phyloP scores from a whole-genome alignment of 2,113 vertebrate species.

The Corynorhinus townsendii region DNA sequence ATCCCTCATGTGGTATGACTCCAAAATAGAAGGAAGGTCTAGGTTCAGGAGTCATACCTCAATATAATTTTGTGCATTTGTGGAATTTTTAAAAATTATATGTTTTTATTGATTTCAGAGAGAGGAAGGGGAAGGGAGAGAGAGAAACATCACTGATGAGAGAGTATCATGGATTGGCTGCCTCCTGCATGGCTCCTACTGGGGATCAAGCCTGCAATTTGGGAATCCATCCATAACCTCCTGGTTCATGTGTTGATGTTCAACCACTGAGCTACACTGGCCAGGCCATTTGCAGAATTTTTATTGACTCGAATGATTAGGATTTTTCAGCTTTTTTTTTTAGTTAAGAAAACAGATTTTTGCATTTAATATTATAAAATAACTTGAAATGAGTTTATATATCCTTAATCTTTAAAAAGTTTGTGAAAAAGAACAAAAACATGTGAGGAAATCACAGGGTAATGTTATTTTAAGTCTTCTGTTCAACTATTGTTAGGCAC shows the following conservation, averaged over 20 bases:
- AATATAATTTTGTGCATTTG: slow-evolving; percentile 9
- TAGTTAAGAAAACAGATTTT: slow-evolving; percentile 22
- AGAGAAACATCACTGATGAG: no score
- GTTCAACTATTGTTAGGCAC: neutral
- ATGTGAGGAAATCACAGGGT: neutral
- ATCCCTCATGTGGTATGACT: slow-evolving; percentile 29
- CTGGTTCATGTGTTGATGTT: no score
- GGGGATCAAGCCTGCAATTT: no score
- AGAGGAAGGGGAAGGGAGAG: no score
- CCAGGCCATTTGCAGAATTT: neutral
- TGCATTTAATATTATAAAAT: neutral
- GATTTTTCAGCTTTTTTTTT: neutral
- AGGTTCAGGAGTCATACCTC: neutral
- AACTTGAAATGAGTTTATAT: slow-evolving; percentile 12
- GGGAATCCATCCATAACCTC: no score
- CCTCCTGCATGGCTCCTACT: no score
- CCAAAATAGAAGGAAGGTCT: neutral
- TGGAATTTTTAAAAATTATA: no score
- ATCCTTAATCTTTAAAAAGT: neutral
- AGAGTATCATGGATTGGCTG: no score
- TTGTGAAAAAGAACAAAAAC: neutral
- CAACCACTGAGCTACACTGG: no score
- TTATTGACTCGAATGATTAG: neutral
- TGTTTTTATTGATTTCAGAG: no score
- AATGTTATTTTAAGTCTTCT: neutral